Conservation (phyloP, 2,888 invertebrate species). For the Campoletis raptor region DNA sequence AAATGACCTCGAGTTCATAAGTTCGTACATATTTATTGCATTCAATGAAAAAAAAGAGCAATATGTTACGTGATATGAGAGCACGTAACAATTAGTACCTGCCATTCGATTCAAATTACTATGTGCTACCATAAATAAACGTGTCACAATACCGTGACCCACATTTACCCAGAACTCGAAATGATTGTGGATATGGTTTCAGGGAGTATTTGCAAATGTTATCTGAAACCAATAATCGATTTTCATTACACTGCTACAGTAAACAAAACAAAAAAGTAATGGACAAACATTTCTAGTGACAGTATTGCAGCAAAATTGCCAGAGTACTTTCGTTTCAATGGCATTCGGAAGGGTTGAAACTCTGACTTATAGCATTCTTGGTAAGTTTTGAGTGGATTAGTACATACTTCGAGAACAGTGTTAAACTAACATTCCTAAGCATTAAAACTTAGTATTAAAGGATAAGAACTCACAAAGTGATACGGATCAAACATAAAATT, state of each 20-base stretch:
- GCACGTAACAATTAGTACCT: constrained; percentile 73
- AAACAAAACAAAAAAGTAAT: not conserved
- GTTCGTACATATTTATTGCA: constrained; percentile 18
- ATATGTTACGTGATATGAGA: constrained; percentile 21
- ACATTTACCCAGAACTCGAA: not conserved
- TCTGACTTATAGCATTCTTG: not conserved
- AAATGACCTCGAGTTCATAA: not conserved
- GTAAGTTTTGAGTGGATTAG: not conserved
- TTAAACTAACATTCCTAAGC: not conserved
- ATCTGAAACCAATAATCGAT: not conserved
- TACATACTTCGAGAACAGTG: not conserved
- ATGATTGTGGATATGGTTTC: not conserved
- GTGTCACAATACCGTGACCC: not conserved
- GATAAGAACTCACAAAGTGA: not conserved
- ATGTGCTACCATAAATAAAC: not conserved
- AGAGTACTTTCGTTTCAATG: not conserved
- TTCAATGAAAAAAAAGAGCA: constrained; percentile 15
- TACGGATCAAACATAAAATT: not conserved
- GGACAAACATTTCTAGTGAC: not conserved
- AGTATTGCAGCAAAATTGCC: not conserved
- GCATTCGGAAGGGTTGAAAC: not conserved
- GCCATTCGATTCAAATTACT: constrained; percentile 59
- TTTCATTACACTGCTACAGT: not conserved
- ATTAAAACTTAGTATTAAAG: not conserved
- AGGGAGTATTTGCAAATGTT: not conserved